Percentiles rank a stretch among this genome's conserved stretches.
Conservation (phyloP, 2,888 invertebrate genomes). For the Smittia sp. region DNA sequence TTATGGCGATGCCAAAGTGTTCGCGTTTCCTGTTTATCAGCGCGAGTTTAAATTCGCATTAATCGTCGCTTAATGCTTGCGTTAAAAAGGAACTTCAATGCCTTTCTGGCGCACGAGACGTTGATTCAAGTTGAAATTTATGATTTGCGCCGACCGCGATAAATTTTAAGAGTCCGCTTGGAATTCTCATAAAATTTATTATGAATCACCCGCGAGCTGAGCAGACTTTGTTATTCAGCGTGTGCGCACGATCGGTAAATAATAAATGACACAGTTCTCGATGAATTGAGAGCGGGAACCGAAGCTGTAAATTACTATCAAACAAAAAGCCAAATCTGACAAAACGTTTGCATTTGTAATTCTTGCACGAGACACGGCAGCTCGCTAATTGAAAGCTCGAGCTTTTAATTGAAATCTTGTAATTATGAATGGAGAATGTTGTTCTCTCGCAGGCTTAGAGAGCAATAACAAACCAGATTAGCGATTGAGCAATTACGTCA, state of each 20-base stretch:
- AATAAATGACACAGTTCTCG: not conserved
- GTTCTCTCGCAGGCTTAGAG: not conserved
- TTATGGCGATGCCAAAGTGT: not conserved
- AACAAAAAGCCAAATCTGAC: not conserved
- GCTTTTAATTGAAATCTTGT: not conserved
- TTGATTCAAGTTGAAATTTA: slow-evolving; percentile 1
- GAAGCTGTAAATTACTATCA: slow-evolving; percentile 3
- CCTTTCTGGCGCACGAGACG: not conserved
- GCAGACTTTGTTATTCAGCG: not conserved
- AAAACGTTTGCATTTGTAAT: slow-evolving; percentile 12
- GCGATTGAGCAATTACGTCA: not conserved
- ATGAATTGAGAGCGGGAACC: not conserved
- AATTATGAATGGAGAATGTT: slow-evolving; percentile 9
- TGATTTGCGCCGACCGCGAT: not conserved
- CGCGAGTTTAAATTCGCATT: not conserved
- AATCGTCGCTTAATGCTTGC: not conserved
- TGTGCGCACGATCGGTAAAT: not conserved
- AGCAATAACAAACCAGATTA: not conserved
- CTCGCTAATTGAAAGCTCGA: slow-evolving; percentile 1
- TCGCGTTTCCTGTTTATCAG: not conserved
- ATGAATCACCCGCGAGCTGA: not conserved
- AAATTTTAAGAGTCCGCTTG: not conserved
- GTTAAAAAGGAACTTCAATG: not conserved
- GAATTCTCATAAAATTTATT: slow-evolving; percentile 7
- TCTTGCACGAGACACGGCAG: not conserved